phyloP scores from a whole-genome alignment of 2,888 invertebrate species.

The Dione juno region DNA sequence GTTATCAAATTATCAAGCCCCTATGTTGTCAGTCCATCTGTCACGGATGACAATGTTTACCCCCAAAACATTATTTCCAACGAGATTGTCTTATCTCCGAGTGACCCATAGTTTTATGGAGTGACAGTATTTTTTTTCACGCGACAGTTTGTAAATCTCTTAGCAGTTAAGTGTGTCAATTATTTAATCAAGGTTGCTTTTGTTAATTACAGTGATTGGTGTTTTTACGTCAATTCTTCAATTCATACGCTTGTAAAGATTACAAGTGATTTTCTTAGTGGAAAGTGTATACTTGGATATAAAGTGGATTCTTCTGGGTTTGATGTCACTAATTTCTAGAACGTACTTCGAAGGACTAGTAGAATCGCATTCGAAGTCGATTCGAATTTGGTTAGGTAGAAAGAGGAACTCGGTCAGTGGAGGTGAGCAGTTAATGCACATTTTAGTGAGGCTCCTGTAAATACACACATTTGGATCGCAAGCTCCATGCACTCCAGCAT shows the following conservation, averaged over 20 bases:
- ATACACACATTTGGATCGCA: no score
- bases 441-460: no score
- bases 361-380: no score
- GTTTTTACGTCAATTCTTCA: slow-evolving; percentile 3
- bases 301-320: neutral
- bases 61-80: slow-evolving; percentile 10
- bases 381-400: no score
- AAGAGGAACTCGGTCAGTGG: no score
- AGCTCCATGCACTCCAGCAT: no score
- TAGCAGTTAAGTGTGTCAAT: neutral
- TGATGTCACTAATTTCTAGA: no score
- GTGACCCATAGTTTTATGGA: slow-evolving; percentile 20
- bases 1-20: slow-evolving; percentile 2
- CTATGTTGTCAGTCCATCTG: neutral
- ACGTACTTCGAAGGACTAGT: no score
- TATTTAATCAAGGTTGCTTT: slow-evolving; percentile 12
- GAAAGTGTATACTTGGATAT: neutral
- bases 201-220: slow-evolving; percentile 2
- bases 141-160: neutral
- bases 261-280: neutral
- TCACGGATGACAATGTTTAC: slow-evolving; percentile 20
- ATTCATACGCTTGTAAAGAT: neutral
- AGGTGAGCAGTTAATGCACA: no score
- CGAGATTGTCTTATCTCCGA: slow-evolving; percentile 30
- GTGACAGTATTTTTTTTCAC: slow-evolving; percentile 7